Conservation (phyloP, 2,113 vertebrate genomes). For the Monopterus albus region DNA sequence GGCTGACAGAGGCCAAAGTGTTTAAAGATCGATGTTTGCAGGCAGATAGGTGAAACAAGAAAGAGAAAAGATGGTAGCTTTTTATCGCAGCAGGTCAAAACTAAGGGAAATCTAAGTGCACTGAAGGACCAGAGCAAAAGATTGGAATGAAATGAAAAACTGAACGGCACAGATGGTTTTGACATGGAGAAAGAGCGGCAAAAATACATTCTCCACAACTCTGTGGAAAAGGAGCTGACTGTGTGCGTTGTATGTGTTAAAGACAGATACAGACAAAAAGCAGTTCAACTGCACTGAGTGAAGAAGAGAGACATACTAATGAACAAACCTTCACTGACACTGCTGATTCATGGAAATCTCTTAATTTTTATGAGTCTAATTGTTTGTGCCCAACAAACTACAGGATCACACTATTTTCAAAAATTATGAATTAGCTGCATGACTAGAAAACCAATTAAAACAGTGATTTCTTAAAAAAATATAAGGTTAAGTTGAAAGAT, state of each 20-base stretch:
- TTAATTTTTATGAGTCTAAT: too few relatives aligned
- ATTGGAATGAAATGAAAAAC: slow-evolving; percentile 50
- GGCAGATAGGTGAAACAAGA: slow-evolving; percentile 10
- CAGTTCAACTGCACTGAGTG: too few relatives aligned
- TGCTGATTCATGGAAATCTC: background rate
- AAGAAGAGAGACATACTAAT: background rate
- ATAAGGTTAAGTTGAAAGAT: background rate
- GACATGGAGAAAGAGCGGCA: slow-evolving; percentile 42
- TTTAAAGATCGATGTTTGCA: slow-evolving; percentile 18
- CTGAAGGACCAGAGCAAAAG: slow-evolving; percentile 14
- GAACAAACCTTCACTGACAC: background rate
- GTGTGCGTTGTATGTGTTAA: background rate
- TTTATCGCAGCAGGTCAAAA: slow-evolving; percentile 33
- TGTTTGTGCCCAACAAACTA: background rate
- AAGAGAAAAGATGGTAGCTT: slow-evolving; percentile 5
- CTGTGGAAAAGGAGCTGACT: background rate
- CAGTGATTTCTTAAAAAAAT: too few relatives aligned
- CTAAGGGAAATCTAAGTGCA: slow-evolving; percentile 29
- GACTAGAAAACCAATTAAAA: background rate
- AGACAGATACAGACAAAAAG: background rate
- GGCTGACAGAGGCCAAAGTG: slow-evolving; percentile 6
- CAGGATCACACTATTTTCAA: background rate
- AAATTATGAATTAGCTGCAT: background rate
- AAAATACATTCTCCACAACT: slow-evolving; percentile 35
- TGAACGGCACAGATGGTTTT: slow-evolving; percentile 25